Conservation (phyloP, 2,113 vertebrate genomes). For the Anoura caudifer region DNA sequence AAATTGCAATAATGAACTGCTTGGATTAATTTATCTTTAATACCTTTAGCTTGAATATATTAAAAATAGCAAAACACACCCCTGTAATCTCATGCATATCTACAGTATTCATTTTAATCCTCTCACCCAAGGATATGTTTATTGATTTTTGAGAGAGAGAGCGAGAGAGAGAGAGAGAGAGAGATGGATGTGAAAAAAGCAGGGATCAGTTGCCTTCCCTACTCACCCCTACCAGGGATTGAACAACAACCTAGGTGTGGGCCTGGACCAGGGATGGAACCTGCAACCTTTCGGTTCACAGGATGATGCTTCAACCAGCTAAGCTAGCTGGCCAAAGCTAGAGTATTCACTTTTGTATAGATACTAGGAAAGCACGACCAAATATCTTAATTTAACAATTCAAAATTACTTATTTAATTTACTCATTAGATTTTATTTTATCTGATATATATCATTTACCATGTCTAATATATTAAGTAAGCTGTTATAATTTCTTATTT, state of each 20-base stretch:
- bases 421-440: neutral
- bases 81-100: neutral
- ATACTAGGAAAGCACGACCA: neutral
- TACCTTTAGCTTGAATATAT: neutral
- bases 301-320: too few relatives aligned
- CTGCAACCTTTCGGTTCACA: too few relatives aligned
- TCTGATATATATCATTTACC: neutral
- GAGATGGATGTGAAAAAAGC: too few relatives aligned
- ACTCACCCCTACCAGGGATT: too few relatives aligned
- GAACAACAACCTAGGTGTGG: too few relatives aligned
- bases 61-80: slow-evolving; percentile 3
- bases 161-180: too few relatives aligned
- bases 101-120: neutral
- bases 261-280: too few relatives aligned
- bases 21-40: slow-evolving; percentile 21
- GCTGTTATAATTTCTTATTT: neutral
- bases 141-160: too few relatives aligned
- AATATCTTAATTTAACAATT: neutral
- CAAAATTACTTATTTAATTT: neutral
- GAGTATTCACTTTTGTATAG: neutral
- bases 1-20: neutral
- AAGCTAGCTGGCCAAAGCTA: too few relatives aligned
- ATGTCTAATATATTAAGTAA: neutral
- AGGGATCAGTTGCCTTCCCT: too few relatives aligned
- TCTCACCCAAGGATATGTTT: too few relatives aligned